Evolutionary conservation across 2,797 vertebrate genomes (phyloP).

Genomic region (Bovichtus diacanthus): DNA sequence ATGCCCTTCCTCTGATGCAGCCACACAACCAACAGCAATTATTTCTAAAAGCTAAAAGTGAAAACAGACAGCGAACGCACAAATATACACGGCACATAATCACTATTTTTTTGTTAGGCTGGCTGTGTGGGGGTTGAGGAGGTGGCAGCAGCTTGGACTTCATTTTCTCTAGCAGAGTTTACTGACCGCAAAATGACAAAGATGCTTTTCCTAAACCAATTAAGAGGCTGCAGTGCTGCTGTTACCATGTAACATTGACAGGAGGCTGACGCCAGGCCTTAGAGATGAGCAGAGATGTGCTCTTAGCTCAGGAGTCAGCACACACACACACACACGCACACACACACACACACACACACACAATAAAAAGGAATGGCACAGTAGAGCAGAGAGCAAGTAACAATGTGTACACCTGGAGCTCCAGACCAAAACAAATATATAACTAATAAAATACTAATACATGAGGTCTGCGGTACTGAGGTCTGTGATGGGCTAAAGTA

Average conservation of each 20-base stretch:
- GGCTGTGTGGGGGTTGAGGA: slow-evolving; percentile 63
- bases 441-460: slow-evolving; percentile 27
- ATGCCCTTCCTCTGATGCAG: slow-evolving; percentile 79
- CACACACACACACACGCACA: neutral
- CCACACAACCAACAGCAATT: slow-evolving; percentile 86
- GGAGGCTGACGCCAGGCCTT: slow-evolving; percentile 63
- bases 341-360: neutral
- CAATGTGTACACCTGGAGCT: slow-evolving; percentile 26
- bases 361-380: slow-evolving; percentile 36
- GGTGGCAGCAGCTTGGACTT: slow-evolving; percentile 74
- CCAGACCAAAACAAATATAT: slow-evolving; percentile 42
- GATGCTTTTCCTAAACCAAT: slow-evolving; percentile 84
- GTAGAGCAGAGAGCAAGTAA: slow-evolving; percentile 29
- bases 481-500: neutral
- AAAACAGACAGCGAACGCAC: slow-evolving; percentile 75
- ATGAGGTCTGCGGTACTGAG: neutral
- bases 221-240: slow-evolving; percentile 74
- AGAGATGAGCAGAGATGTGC: slow-evolving; percentile 69
- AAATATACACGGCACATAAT: slow-evolving; percentile 79
- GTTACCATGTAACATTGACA: slow-evolving; percentile 80
- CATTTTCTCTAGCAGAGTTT: slow-evolving; percentile 77
- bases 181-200: slow-evolving; percentile 84
- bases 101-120: slow-evolving; percentile 76
- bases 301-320: slow-evolving; percentile 46
- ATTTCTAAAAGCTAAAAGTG: slow-evolving; percentile 86